Conservation (phyloP, 2,113 vertebrate species). For the Nothoprocta perdicaria region DNA sequence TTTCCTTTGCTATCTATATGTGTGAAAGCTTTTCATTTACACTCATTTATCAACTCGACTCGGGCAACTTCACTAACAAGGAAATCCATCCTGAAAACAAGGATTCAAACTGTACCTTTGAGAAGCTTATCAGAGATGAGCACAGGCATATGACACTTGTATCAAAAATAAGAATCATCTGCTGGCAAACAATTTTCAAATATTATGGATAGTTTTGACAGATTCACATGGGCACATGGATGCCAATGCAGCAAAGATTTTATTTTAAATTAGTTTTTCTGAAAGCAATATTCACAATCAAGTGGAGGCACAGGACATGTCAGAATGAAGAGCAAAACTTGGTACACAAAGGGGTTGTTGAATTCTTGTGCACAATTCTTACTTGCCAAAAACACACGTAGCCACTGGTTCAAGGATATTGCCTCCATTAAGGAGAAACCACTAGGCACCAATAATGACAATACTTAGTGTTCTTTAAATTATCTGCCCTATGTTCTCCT, state of each 20-base stretch:
- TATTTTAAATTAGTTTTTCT: background rate
- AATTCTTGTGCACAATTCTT: background rate
- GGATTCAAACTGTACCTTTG: background rate
- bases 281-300: background rate
- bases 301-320: background rate
- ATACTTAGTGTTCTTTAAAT: rapidly evolving
- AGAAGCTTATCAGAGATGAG: background rate
- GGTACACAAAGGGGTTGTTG: background rate
- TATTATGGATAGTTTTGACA: background rate
- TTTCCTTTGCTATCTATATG: background rate
- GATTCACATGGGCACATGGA: background rate
- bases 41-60: background rate
- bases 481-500: background rate
- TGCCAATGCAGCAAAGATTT: background rate
- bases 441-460: background rate
- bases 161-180: background rate
- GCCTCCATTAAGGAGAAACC: background rate
- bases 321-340: background rate
- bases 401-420: rapidly evolving
- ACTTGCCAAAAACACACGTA: background rate
- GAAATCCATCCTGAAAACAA: background rate
- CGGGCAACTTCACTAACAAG: background rate
- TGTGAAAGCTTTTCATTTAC: conserved; percentile 24
- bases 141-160: background rate
- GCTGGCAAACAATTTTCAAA: background rate